phyloP scores from a whole-genome alignment of 2,797 vertebrate species.

The Coranthus polyacanthus region DNA sequence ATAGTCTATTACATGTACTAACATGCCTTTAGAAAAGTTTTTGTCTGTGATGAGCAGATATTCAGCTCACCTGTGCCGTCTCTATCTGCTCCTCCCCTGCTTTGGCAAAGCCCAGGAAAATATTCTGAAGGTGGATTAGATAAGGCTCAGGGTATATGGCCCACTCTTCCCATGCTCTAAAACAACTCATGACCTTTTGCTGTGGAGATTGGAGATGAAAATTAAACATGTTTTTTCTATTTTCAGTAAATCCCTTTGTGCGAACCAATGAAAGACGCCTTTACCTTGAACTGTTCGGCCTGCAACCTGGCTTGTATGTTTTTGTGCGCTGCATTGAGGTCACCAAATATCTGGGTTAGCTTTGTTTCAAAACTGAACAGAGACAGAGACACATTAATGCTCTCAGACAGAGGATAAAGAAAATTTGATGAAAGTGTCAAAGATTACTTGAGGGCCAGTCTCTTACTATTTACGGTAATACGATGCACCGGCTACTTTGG shows the following conservation, averaged over 20 bases:
- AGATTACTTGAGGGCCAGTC: neutral
- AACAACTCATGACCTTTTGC: constrained; percentile 88
- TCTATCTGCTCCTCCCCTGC: constrained; percentile 77
- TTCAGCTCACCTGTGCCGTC: constrained; percentile 71
- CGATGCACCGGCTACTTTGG: constrained; percentile 88
- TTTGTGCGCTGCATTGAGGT: constrained; percentile 83
- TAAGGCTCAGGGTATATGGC: constrained; percentile 87
- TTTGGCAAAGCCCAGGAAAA: constrained; percentile 86
- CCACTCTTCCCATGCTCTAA: constrained; percentile 90
- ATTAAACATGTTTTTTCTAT: neutral
- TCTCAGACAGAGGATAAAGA: neutral
- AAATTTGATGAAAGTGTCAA: neutral
- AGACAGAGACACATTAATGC: constrained; percentile 29
- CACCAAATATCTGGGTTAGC: constrained; percentile 85
- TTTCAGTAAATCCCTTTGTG: constrained; percentile 9
- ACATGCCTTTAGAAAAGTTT: neutral
- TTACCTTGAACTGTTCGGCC: constrained; percentile 89
- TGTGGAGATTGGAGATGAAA: constrained; percentile 44
- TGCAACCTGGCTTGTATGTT: constrained; percentile 88
- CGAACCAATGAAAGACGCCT: neutral
- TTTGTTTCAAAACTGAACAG: constrained; percentile 85
- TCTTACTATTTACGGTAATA: constrained; percentile 90
- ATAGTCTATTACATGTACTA: too few species aligned
- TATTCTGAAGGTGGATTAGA: constrained; percentile 88
- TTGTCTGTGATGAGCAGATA: neutral